Evolutionary conservation across 1,140 invertebrate genomes (phyloP).

Genomic region (Gryllus bimaculatus): DNA sequence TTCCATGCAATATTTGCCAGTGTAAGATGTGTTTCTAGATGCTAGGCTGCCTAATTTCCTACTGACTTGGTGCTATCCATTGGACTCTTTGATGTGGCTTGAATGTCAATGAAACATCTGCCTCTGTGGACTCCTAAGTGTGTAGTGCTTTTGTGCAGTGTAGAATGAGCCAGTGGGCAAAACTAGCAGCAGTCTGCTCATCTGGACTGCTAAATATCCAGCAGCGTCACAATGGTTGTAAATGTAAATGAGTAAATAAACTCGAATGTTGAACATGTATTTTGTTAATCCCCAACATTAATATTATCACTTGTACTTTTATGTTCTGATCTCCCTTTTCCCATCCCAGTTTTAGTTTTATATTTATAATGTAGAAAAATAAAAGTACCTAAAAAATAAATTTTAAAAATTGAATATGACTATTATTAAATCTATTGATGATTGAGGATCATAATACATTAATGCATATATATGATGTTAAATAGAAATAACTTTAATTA

Average conservation of each 20-base stretch:
- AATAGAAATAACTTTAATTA: no score
- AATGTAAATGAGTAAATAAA: background rate
- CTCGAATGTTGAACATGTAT: background rate
- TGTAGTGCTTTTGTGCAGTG: slow-evolving; percentile 1
- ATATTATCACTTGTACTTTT: no score
- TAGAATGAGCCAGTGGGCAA: background rate
- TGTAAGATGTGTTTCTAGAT: background rate
- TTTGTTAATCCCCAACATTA: background rate
- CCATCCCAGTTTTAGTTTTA: no score
- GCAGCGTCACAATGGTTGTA: background rate
- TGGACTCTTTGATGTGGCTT: background rate
- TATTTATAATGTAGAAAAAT: no score
- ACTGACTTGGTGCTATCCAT: slow-evolving; percentile 1
- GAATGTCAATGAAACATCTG: background rate
- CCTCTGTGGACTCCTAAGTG: background rate
- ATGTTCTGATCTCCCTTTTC: no score
- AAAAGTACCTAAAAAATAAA: no score
- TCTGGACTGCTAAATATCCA: background rate
- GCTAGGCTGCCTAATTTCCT: background rate
- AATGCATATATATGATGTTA: no score
- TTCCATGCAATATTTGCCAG: background rate
- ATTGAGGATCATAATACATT: no score
- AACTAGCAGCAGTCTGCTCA: background rate
- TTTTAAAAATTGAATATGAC: no score
- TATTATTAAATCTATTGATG: no score